Evolutionary conservation across 2,797 vertebrate species (phyloP).

Genomic region (Eidolon dupreanum): DNA sequence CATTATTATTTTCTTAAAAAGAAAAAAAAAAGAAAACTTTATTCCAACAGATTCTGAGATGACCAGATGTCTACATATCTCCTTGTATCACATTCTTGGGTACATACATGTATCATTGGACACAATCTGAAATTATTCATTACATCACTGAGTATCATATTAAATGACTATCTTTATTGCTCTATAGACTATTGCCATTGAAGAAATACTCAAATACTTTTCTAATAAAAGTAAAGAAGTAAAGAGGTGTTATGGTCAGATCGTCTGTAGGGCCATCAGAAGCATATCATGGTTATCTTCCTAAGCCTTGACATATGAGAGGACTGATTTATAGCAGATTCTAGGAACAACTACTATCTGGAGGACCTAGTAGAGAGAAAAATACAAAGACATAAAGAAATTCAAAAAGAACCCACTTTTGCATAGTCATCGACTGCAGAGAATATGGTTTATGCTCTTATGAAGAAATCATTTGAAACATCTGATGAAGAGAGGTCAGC

Average conservation of each 20-base stretch:
- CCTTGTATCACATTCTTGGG: neutral
- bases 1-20: conserved; percentile 6
- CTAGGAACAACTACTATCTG: conserved; percentile 49
- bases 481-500: neutral
- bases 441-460: neutral
- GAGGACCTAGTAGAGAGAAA: neutral
- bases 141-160: neutral
- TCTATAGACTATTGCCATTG: neutral
- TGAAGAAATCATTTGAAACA: neutral
- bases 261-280: neutral
- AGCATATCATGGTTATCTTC: neutral
- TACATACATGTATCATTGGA: neutral
- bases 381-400: neutral
- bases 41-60: neutral
- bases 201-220: neutral
- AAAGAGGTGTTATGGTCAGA: neutral
- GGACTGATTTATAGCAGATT: conserved; percentile 44
- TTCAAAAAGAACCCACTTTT: conserved; percentile 12
- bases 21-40: neutral
- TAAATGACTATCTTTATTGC: neutral
- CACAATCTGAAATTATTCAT: neutral
- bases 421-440: conserved; percentile 38
- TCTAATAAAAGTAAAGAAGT: neutral
- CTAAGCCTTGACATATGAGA: neutral
- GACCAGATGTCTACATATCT: neutral